phyloP scores from a whole-genome alignment of 2,888 invertebrate genomes.

The Tenthredo amoena region DNA sequence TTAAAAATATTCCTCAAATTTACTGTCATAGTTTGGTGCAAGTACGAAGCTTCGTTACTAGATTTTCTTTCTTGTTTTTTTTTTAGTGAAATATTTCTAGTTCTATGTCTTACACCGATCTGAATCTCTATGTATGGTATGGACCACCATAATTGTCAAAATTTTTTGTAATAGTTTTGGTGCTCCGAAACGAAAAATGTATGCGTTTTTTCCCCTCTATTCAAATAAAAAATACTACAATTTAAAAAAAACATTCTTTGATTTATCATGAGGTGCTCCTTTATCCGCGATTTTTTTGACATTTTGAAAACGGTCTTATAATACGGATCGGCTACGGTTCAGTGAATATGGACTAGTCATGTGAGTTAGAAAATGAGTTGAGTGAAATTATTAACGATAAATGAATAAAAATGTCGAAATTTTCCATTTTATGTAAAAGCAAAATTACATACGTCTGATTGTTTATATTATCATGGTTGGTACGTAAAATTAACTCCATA shows the following conservation, averaged over 20 bases:
- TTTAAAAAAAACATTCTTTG: not conserved
- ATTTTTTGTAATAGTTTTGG: too few relatives aligned
- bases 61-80: not conserved
- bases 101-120: too few relatives aligned
- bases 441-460: not conserved
- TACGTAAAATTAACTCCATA: not conserved
- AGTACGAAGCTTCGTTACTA: not conserved
- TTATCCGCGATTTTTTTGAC: not conserved
- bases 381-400: not conserved
- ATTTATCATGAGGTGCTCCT: not conserved
- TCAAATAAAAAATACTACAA: not conserved
- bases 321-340: not conserved
- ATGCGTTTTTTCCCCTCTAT: not conserved
- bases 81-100: too few relatives aligned
- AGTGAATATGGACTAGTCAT: too few relatives aligned
- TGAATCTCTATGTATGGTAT: too few relatives aligned
- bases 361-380: too few relatives aligned
- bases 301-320: not conserved
- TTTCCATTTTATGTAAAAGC: not conserved
- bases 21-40: not conserved
- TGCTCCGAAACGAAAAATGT: too few relatives aligned
- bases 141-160: too few relatives aligned
- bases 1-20: not conserved
- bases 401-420: not conserved
- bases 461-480: not conserved